Base-by-base conservation (phyloP, 2,888 invertebrate genomes). In the Euzophera pinguis region DNA sequence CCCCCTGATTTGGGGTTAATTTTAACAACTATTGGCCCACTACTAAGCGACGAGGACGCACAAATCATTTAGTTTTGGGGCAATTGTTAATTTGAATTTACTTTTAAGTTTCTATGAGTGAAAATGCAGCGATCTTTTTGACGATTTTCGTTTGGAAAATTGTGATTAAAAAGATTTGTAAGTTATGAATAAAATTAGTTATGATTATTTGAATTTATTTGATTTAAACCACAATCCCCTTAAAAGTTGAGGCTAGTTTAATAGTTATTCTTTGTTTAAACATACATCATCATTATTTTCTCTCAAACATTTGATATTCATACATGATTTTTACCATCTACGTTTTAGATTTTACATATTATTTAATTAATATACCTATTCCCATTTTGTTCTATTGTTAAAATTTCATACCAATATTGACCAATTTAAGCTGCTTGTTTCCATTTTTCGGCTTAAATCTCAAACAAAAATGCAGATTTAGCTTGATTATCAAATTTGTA, bases 21-120 rank as follows among this genome's bases (percentile, higher is more conserved):
- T 29, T n/a, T 7, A 38, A 65, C 62, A 27, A 1, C n/a, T 1
- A 81, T 81, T 79, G 73, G 67, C 73, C 72, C 58, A 61, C 70
- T 71, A 58, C 61, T 78, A 76, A 76, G 62, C 63, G 69, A 71
- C 59, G 78, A 81, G 84, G 87, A 87, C 86, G 88, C 81, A 74
- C 65, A 2, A 62, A 58, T 61, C 64, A 61, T 72, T 72, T 73
- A 73, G 67, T 67, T 68, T 61, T 52, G 47, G 56, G 63, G 67
- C 67, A 75, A 77, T 78, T 49, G 10, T 17, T 29, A 22, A 56
- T 27, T 10, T 32, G 29, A 29, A 6, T 22, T 22, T 22, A 22
- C 5, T 22, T 3, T 5, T 2, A 22, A 3, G 22, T 22, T 29
- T 6, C 55, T 65, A 59, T 64, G 75, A 75, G 80, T 83, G 79